Evolutionary conservation across 2,888 invertebrate species (phyloP).

Genomic region (Endomychus coccineus): DNA sequence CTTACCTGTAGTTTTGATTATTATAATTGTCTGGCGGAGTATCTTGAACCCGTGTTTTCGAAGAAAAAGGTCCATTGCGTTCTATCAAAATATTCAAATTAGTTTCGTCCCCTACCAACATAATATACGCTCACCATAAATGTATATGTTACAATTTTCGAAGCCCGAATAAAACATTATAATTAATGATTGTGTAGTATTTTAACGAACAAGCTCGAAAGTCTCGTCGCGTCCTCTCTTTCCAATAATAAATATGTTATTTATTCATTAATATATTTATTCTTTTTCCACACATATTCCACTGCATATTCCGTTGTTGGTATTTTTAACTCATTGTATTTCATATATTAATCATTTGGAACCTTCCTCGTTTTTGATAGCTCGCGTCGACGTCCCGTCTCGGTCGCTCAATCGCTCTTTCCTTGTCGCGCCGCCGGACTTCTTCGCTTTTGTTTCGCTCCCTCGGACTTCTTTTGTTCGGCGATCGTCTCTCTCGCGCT

Average conservation of each 20-base stretch:
- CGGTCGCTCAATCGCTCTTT: slow-evolving; percentile 4
- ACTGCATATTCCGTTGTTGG: background rate
- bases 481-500: slow-evolving; percentile 27
- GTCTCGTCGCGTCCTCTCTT: background rate
- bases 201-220: too few relatives aligned
- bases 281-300: slow-evolving; percentile 2
- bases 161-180: too few relatives aligned
- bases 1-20: too few relatives aligned
- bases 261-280: slow-evolving; percentile 13
- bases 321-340: slow-evolving; percentile 15
- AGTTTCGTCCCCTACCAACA: too few relatives aligned
- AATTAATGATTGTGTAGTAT: too few relatives aligned
- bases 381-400: slow-evolving; percentile 3
- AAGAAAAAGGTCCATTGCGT: too few relatives aligned
- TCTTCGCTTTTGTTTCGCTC: background rate
- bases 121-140: too few relatives aligned
- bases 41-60: too few relatives aligned
- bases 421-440: slow-evolving; percentile 3
- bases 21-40: too few relatives aligned
- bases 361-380: slow-evolving; percentile 6
- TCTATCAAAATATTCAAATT: too few relatives aligned
- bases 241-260: slow-evolving; percentile 13
- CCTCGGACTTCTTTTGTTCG: slow-evolving; percentile 3
- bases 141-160: too few relatives aligned
- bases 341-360: slow-evolving; percentile 14